Evolutionary conservation across 2,888 invertebrate genomes (phyloP).

Genomic region (Drosophila helvetica): DNA sequence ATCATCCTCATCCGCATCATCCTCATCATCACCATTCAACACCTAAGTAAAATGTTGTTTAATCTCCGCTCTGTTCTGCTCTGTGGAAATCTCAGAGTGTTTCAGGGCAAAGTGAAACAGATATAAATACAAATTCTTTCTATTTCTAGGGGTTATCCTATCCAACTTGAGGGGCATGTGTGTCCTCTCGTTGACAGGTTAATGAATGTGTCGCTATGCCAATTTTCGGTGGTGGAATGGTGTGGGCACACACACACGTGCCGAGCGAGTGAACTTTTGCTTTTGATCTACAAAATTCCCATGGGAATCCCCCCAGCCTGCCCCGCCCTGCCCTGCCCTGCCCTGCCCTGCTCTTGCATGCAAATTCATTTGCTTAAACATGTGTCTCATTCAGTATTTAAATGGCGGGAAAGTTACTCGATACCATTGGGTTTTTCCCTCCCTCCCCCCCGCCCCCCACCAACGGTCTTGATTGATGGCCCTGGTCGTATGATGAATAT

Average conservation of each 20-base stretch:
- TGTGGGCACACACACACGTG: slow-evolving; percentile 16
- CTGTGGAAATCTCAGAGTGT: slow-evolving; percentile 14
- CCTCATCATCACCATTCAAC: slow-evolving; percentile 28
- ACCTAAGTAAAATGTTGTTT: slow-evolving; percentile 23
- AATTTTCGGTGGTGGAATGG: slow-evolving; percentile 10
- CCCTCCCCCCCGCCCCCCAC: too few relatives aligned
- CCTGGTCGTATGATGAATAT: slow-evolving; percentile 23
- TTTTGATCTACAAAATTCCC: slow-evolving; percentile 33
- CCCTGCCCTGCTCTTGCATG: slow-evolving; percentile 21
- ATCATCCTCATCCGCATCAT: background rate
- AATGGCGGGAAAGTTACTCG: slow-evolving; percentile 19
- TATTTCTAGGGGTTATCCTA: slow-evolving; percentile 6
- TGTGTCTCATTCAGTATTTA: slow-evolving; percentile 35
- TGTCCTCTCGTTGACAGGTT: slow-evolving; percentile 20
- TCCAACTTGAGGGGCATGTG: slow-evolving; percentile 35
- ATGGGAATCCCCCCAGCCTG: slow-evolving; percentile 1
- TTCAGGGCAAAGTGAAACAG: slow-evolving; percentile 5
- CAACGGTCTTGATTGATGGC: slow-evolving; percentile 29
- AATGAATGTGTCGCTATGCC: slow-evolving; percentile 48
- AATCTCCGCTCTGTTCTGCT: slow-evolving; percentile 3
- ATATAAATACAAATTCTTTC: slow-evolving; percentile 10
- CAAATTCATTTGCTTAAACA: slow-evolving; percentile 46
- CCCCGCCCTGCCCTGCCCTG: too few relatives aligned
- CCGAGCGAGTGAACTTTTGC: slow-evolving; percentile 41
- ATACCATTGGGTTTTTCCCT: background rate